These are phyloP conservation scores for Lophotriccus pileatus DNA, from an alignment of 2,797 vertebrate species.

Conservation along the genomic window DNA sequence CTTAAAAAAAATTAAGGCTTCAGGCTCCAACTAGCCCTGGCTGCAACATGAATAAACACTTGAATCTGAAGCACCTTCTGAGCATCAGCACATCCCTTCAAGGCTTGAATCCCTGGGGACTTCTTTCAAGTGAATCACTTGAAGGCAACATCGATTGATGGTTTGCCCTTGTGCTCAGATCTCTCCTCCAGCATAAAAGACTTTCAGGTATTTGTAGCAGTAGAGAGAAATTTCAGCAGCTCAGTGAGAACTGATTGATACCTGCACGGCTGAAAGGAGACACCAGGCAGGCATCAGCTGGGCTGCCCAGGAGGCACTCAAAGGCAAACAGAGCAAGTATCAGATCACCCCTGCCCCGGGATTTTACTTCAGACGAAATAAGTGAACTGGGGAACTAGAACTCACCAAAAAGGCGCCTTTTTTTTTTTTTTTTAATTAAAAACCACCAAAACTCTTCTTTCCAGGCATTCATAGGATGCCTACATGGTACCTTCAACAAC, in stretches of 20 bases:
- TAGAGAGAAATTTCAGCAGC: background rate
- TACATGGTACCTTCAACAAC: background rate
- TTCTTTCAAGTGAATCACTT: background rate
- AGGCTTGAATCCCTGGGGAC: background rate
- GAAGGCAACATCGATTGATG: background rate
- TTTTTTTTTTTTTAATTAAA: background rate
- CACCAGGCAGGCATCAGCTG: background rate
- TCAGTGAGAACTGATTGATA: rapidly evolving
- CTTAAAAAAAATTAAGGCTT: background rate
- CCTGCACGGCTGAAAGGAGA: background rate
- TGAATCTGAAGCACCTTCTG: background rate
- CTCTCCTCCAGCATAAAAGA: background rate
- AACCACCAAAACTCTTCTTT: background rate
- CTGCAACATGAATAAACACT: background rate
- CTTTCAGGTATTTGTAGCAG: background rate
- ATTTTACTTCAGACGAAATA: background rate
- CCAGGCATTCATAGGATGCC: background rate
- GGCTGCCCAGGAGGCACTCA: background rate
- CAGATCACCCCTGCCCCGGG: background rate
- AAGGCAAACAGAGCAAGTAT: background rate
- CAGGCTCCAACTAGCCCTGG: background rate
- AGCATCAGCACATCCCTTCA: background rate
- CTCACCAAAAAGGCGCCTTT: background rate
- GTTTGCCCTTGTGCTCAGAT: background rate
- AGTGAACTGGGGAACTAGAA: background rate